These are phyloP conservation scores for Syngnathoides biaculeatus DNA, from an alignment of 2,113 vertebrate genomes.

Conservation along the genomic window DNA sequence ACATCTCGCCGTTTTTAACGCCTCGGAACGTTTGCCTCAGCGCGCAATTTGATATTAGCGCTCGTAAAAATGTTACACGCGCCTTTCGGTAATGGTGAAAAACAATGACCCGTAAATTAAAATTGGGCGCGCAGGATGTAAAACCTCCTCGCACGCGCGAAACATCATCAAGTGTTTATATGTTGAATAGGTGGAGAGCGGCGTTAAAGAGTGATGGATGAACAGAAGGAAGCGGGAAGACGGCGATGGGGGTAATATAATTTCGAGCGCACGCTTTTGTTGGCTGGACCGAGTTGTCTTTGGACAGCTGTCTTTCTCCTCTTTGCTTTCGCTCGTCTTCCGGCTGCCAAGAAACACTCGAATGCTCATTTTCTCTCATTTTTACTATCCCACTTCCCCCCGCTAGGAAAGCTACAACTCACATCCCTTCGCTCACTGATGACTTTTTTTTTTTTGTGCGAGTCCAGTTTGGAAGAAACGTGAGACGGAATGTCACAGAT, in stretches of 20 bases:
- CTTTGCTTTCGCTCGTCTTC: slow-evolving; percentile 27
- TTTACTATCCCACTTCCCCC: slow-evolving; percentile 38
- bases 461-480: slow-evolving; percentile 14
- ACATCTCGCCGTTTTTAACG: background rate
- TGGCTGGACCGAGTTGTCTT: slow-evolving; percentile 52
- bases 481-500: slow-evolving; percentile 38
- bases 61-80: slow-evolving; percentile 13
- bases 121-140: background rate
- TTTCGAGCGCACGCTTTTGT: slow-evolving; percentile 43
- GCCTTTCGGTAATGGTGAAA: slow-evolving; percentile 7
- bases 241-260: slow-evolving; percentile 36
- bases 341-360: slow-evolving; percentile 38
- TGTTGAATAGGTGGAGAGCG: slow-evolving; percentile 5
- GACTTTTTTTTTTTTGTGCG: background rate
- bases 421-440: slow-evolving; percentile 29
- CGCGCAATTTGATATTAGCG: slow-evolving; percentile 17
- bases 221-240: slow-evolving; percentile 28
- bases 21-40: slow-evolving; percentile 11
- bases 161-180: slow-evolving; percentile 4
- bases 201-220: slow-evolving; percentile 47
- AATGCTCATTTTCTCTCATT: slow-evolving; percentile 49
- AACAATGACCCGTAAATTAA: slow-evolving; percentile 23
- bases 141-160: background rate
- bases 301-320: slow-evolving; percentile 62
- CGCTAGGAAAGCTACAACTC: slow-evolving; percentile 8